Evolutionary conservation across 2,888 invertebrate genomes (phyloP), one percentile per base, ranked within the genome.

Genomic region (Chymomyza amoena): DNA sequence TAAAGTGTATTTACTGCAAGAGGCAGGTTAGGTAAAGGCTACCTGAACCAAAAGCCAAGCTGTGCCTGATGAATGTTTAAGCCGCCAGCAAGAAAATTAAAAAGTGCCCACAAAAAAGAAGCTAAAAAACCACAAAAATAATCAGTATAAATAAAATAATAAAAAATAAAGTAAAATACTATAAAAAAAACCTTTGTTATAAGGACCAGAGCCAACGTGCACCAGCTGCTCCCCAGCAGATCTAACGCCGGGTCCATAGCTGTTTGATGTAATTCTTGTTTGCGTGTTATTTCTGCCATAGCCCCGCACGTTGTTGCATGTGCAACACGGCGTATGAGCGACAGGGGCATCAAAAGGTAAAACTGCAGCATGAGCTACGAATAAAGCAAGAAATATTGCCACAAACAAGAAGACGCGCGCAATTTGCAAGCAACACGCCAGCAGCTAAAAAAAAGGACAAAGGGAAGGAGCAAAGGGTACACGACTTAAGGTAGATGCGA

Each of bases 291-390:
- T 39, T 39, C 9, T 39, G 13, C 13, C 39, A 39, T 39, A 13
- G 13, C 39, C 18, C 57, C 13, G 7, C 28, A 6, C 10, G 57
- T 75, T 32, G 32, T 32, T 32, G 67, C 61, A 57, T 68, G 79
- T 74, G 74, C 84, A 81, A 75, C 86, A 67, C 69, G 78, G 84
- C 86, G 84, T 81, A 79, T 81, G 86, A 76, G 84, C 81, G 68
- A 74, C 70, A 69, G 66, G 72, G 60, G 45, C 61, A 45, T 39
- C 50, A 61, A 57, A 39, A 20, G 57, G 57, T 57, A 15, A 28
- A 57, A 57, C 57, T 57, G 9, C 68, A 72, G 60, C 32, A 32
- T 32, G 32, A 32, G 32, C 36, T 60, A 5, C 36, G 60, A n/a
- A 32, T 25, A 57, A 25, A 25, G 25, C 57, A 57, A 25, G 66